Evolutionary conservation across 2,888 invertebrate genomes (phyloP), one percentile per base, ranked within the genome.

Genomic region (Caenorhabditis sp.): DNA sequence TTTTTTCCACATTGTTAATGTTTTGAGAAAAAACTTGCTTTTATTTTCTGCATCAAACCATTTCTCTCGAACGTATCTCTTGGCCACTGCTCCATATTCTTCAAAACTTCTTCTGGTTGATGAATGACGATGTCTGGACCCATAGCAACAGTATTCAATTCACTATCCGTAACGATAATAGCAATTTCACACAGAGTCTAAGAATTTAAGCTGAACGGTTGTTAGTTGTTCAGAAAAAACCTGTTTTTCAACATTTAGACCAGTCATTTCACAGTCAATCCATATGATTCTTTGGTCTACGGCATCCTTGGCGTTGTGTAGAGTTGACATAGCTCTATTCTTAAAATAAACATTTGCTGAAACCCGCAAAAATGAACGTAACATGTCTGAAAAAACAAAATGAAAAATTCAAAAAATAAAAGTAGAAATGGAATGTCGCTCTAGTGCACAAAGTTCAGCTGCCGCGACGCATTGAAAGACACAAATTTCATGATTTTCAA

Each of bases 121-220:
- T 94, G 91, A 78, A 97, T 92, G 1, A 94, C 90, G 56, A 95
- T 88, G 83, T 92, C 90, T 0, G 93, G 93, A 0, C 82, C 82
- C 17, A 71, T 72, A 10, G 80, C 77, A 36, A 82, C 63, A 14
- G 77, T 76, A 23, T 82, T 82, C 59, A 88, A 67, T 49, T 85
- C 77, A 1, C 76, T 83, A 54, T 96, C 94, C 0, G 97, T 97
- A 64, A 97, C 91, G 36, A 97, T 87, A 87, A 94, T 94, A 0
- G 95, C 93, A 65, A 95, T 91, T 90, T 97, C 97, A 85, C 97
- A 88, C 63, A 97, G 93, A 76, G 92, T 91, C 85, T 94, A 93
- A 54, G 60, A 38, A 49, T 54, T n/a, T n/a, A n/a, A n/a, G n/a
- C n/a, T n/a, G n/a, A n/a, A n/a, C n/a, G n/a, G n/a, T n/a, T n/a